Conservation (phyloP, 2,113 vertebrate species). For the Pelusios castaneus region DNA sequence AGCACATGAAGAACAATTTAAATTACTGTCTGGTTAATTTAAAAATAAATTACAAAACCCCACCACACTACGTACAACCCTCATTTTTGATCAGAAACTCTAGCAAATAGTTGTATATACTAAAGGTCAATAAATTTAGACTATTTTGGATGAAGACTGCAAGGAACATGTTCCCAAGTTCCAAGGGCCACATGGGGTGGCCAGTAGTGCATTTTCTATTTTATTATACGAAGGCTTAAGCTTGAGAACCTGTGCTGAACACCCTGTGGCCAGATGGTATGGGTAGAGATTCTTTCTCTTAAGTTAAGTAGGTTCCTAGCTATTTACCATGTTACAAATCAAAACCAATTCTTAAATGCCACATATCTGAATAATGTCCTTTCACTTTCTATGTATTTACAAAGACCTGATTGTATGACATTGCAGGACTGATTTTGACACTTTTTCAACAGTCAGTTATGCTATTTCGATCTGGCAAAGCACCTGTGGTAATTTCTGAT, state of each 20-base stretch:
- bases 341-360: neutral
- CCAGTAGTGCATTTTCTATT: neutral
- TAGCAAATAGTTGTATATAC: neutral
- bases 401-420: neutral
- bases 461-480: no score
- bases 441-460: neutral
- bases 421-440: neutral
- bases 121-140: neutral
- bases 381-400: neutral
- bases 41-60: neutral
- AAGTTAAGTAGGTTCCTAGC: neutral
- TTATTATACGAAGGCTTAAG: neutral
- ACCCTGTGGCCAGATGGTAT: neutral
- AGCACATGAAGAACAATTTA: neutral
- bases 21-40: neutral
- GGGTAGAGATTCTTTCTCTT: neutral
- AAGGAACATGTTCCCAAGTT: neutral
- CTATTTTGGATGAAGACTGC: neutral
- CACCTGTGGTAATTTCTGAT: no score
- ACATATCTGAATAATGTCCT: neutral
- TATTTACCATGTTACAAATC: neutral
- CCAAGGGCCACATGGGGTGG: rapidly evolving
- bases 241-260: neutral
- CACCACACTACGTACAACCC: neutral
- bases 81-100: neutral